These are phyloP conservation scores for Ceratosolen fusciceps DNA, from an alignment of 1,140 invertebrate genomes.

Conservation along the genomic window DNA sequence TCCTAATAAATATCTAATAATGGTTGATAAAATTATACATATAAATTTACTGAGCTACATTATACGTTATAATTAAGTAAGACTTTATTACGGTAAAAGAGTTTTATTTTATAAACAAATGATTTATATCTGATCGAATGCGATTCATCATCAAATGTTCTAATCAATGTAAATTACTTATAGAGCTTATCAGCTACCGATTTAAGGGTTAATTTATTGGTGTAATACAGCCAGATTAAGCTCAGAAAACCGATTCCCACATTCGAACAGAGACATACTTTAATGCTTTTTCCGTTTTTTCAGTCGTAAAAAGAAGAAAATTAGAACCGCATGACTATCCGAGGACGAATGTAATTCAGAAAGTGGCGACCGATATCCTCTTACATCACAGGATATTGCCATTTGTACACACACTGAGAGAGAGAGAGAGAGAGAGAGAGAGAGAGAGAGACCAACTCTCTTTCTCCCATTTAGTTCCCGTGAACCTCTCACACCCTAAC, in stretches of 20 bases:
- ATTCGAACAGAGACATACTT: neutral
- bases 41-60: too few relatives aligned
- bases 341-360: constrained; percentile 4
- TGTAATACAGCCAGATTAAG: neutral
- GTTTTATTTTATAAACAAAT: too few relatives aligned
- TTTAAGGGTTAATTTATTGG: neutral
- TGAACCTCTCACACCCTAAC: neutral
- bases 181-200: neutral
- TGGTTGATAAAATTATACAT: too few relatives aligned
- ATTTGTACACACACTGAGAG: neutral
- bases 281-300: neutral
- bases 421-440: too few relatives aligned
- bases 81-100: too few relatives aligned
- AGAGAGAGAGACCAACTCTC: too few relatives aligned
- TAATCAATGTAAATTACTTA: constrained; percentile 20
- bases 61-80: too few relatives aligned
- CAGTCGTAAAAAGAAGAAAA: neutral
- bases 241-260: neutral
- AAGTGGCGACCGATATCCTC: constrained; percentile 15
- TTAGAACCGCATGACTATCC: neutral
- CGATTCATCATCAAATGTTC: neutral
- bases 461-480: neutral
- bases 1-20: too few relatives aligned
- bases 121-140: too few relatives aligned
- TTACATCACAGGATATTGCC: constrained; percentile 19